Base-by-base conservation (phyloP, 2,797 vertebrate genomes). In the Scleropages formosus region DNA sequence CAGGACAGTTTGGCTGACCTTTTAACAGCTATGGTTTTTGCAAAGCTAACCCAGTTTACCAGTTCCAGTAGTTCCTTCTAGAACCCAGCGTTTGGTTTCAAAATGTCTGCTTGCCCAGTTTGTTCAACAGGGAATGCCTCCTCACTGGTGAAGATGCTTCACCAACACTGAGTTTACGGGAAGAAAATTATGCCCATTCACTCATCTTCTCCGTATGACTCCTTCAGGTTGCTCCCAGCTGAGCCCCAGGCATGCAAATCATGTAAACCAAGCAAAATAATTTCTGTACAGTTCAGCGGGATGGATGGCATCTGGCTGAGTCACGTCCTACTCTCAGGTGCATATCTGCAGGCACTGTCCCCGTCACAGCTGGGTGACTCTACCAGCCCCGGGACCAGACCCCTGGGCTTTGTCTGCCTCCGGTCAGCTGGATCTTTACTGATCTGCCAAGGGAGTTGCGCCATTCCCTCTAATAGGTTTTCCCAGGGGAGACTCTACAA, bases 171-270 rank as follows among this genome's bases (percentile, higher is more conserved):
- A 39, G 31, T 6, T 39, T 6, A 6, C 2, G 31, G 39, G 6
- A 39, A 39, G 31, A 39, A 31, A 6, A 6, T 31, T 2, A 39
- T 39, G 2, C 31, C 6, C 39, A 39, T 39, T 39, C 31, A 6
- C 31, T 2, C 6, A 31, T 39, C 31, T 2, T 39, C 31, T 39
- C 31, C 66, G 46, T 47, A 66, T 68, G 47, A 47, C 66, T 47
- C 39, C 26, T 47, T 22, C 47, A 44, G 44, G 66, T 49, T 51
- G 66, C 20, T 66, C 44, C n/a, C 10, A 22, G 44, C 51, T 22
- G 66, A 68, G 44, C 47, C 13, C 9, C 20, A 68, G 66, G 66
- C 66, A 49, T 68, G 44, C n/a, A 47, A 68, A 68, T 68, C 13
- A 16, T 12, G 47, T 49, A 24, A 24, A 47, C 44, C 66, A 68